A percentile compares a stretch with the other conserved stretches of the same genome.
These are phyloP conservation scores for Phrynosoma platyrhinos DNA, from an alignment of 2,113 vertebrate species.

Conservation along the genomic window DNA sequence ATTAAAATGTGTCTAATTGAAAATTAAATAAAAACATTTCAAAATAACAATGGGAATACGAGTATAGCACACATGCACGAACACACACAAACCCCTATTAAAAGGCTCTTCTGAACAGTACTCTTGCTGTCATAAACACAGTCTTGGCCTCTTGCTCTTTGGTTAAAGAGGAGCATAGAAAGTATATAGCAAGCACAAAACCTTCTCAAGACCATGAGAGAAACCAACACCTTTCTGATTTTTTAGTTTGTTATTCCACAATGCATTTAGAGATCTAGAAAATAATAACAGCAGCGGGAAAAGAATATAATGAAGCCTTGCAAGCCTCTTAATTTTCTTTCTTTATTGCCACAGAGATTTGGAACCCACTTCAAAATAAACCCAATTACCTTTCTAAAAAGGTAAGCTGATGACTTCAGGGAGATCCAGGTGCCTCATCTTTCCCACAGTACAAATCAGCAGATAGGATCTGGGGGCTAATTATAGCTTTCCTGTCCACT, in stretches of 20 bases:
- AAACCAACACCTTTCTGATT: background rate
- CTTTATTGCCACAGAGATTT: constrained; percentile 37
- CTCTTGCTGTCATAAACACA: background rate
- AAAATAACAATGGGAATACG: too few species aligned
- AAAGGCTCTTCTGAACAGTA: too few species aligned
- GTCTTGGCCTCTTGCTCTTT: background rate
- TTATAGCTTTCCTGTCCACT: constrained; percentile 70
- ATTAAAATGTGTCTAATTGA: too few species aligned
- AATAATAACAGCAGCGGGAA: constrained; percentile 14
- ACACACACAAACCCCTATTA: too few species aligned
- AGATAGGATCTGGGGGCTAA: constrained; percentile 65
- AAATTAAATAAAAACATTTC: too few species aligned
- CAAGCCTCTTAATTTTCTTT: constrained; percentile 38
- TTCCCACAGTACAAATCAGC: constrained; percentile 64
- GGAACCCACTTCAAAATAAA: constrained; percentile 49
- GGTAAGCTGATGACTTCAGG: constrained; percentile 46
- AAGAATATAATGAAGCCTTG: background rate
- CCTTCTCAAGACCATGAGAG: background rate
- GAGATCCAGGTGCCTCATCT: constrained; percentile 43
- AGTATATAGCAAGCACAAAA: background rate
- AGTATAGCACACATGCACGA: too few species aligned
- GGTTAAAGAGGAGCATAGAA: background rate
- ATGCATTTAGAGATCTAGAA: background rate
- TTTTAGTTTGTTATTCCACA: constrained; percentile 16
- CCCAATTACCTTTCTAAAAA: constrained; percentile 48